phyloP scores from a whole-genome alignment of 2,888 invertebrate genomes.

The Ichneumon xanthorius region DNA sequence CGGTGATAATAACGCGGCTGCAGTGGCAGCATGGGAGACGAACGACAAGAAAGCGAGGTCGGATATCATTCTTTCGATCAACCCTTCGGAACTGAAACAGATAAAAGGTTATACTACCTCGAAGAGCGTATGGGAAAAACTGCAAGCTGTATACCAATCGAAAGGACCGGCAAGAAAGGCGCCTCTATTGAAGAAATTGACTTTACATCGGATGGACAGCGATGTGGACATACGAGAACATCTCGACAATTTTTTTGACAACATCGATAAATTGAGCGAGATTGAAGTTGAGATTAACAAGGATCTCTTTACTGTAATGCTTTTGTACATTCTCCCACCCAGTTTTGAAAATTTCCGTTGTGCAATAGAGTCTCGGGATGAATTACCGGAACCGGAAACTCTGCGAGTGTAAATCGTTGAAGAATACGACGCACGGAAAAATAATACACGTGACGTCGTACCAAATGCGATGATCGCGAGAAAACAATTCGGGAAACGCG shows the following conservation, averaged over 20 bases:
- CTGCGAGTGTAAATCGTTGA: slow-evolving; percentile 20
- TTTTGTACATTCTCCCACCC: slow-evolving; percentile 63
- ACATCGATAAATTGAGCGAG: slow-evolving; percentile 79
- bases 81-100: slow-evolving; percentile 70
- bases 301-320: slow-evolving; percentile 50
- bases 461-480: slow-evolving; percentile 36
- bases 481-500: background rate
- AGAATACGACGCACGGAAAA: slow-evolving; percentile 20
- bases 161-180: slow-evolving; percentile 82
- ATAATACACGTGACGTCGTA: slow-evolving; percentile 22
- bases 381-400: slow-evolving; percentile 44
- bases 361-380: slow-evolving; percentile 69
- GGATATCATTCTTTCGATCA: slow-evolving; percentile 68
- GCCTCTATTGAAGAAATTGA: slow-evolving; percentile 80
- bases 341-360: slow-evolving; percentile 65
- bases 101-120: slow-evolving; percentile 74
- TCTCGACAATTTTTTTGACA: slow-evolving; percentile 78
- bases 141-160: slow-evolving; percentile 80
- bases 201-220: slow-evolving; percentile 78
- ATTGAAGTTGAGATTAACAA: slow-evolving; percentile 70
- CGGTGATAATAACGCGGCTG: slow-evolving; percentile 32
- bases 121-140: slow-evolving; percentile 79
- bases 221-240: slow-evolving; percentile 78
- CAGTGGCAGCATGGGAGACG: slow-evolving; percentile 56
- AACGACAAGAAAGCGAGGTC: slow-evolving; percentile 69